A percentile compares a stretch with the other conserved stretches of the same genome.
Conservation (phyloP, 1,140 invertebrate species). For the Drosophila truncata region DNA sequence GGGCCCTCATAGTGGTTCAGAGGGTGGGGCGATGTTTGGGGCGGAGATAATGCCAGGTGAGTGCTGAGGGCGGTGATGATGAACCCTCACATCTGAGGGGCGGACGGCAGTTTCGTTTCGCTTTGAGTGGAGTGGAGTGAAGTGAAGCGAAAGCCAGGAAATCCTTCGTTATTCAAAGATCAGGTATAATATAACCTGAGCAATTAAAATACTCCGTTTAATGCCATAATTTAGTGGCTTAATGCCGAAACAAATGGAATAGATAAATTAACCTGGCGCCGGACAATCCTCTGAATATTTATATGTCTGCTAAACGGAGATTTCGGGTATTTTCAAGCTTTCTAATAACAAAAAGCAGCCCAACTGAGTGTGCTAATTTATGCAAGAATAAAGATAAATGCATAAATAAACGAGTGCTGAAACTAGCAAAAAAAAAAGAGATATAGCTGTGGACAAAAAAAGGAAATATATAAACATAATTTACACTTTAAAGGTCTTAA, state of each 20-base stretch:
- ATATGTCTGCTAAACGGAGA: slow-evolving; percentile 53
- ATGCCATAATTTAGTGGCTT: slow-evolving; percentile 32
- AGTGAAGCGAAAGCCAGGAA: slow-evolving; percentile 17
- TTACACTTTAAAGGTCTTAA: background rate
- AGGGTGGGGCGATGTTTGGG: slow-evolving; percentile 42
- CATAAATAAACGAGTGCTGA: slow-evolving; percentile 29
- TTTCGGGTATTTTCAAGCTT: slow-evolving; percentile 14
- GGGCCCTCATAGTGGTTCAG: background rate
- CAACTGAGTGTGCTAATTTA: slow-evolving; percentile 47
- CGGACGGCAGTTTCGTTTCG: slow-evolving; percentile 50
- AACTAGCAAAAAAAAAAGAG: slow-evolving; percentile 9
- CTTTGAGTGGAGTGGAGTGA: background rate
- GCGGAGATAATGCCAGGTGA: slow-evolving; percentile 47
- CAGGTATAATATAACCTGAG: slow-evolving; percentile 27
- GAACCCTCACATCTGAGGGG: slow-evolving; percentile 43
- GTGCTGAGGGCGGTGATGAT: slow-evolving; percentile 54
- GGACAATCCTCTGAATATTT: slow-evolving; percentile 45
- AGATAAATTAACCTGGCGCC: slow-evolving; percentile 41
- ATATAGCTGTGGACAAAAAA: background rate
- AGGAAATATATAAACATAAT: background rate
- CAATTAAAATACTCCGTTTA: slow-evolving; percentile 44
- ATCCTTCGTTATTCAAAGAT: slow-evolving; percentile 26
- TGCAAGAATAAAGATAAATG: slow-evolving; percentile 29
- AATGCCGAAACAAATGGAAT: slow-evolving; percentile 35
- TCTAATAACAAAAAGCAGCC: slow-evolving; percentile 18